Percentiles rank a stretch among this genome's conserved stretches.
Evolutionary conservation across 2,797 vertebrate genomes (phyloP).

Genomic region (Clarias platycephalus): DNA sequence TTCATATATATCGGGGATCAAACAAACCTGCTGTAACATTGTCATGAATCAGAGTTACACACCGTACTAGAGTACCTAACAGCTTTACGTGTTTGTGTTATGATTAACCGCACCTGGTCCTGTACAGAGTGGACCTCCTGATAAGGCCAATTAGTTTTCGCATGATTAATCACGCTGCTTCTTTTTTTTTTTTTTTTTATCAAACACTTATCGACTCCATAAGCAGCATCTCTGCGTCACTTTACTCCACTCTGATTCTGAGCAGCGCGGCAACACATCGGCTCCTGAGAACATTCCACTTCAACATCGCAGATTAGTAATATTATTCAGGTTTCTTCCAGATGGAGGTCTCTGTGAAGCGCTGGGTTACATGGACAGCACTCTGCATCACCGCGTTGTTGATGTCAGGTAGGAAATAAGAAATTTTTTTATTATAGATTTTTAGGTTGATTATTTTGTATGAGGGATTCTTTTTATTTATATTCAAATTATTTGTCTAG

Average conservation of each 20-base stretch:
- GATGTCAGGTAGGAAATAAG: background rate
- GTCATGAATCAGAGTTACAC: constrained; percentile 1
- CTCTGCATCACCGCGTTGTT: background rate
- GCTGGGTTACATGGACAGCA: background rate
- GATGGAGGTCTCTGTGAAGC: background rate
- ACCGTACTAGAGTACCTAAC: background rate
- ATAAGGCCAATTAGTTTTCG: background rate
- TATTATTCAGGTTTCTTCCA: background rate
- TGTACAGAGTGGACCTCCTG: background rate
- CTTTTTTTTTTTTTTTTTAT: background rate
- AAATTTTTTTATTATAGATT: background rate
- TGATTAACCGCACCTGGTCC: constrained; percentile 13
- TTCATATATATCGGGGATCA: constrained; percentile 1
- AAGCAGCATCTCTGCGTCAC: background rate
- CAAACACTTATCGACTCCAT: background rate
- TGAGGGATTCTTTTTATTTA: background rate
- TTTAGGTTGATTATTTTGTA: background rate
- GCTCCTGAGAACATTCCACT: background rate
- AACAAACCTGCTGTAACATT: background rate
- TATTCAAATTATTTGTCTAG: background rate
- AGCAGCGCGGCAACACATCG: background rate
- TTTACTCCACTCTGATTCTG: background rate
- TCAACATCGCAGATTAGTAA: background rate
- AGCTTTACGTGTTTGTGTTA: constrained; percentile 1
- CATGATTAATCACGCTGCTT: background rate